A percentile compares a stretch with the other conserved stretches of the same genome.
Conservation (phyloP, 1,140 invertebrate species). For the Hydropsyche tenuis region DNA sequence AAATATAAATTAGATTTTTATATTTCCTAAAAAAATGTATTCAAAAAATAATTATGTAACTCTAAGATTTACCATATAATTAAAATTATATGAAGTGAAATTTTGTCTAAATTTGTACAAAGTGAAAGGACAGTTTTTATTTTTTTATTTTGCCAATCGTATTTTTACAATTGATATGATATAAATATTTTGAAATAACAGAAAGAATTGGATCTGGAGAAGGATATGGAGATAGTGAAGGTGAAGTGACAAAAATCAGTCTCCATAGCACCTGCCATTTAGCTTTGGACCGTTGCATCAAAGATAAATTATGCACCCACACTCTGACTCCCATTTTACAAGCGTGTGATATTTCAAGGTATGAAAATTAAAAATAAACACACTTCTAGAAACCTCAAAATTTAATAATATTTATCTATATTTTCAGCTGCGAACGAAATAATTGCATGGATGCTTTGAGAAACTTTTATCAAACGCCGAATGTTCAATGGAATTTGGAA, state of each 20-base stretch:
- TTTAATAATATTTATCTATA: not conserved
- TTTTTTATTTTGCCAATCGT: not conserved
- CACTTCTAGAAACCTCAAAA: not conserved
- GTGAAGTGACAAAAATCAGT: constrained; percentile 52
- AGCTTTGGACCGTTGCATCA: constrained; percentile 76
- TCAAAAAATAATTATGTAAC: too few relatives aligned
- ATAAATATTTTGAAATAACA: constrained; percentile 33
- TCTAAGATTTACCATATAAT: too few relatives aligned
- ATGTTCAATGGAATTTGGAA: constrained; percentile 81
- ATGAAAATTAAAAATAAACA: not conserved
- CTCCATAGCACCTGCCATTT: constrained; percentile 80
- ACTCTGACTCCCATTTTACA: constrained; percentile 80
- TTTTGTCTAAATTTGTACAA: too few relatives aligned
- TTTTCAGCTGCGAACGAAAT: constrained; percentile 73
- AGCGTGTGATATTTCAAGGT: constrained; percentile 72
- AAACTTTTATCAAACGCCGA: constrained; percentile 80
- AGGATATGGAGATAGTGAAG: constrained; percentile 57
- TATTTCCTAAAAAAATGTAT: too few relatives aligned
- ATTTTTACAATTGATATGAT: not conserved
- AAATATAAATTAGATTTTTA: too few relatives aligned
- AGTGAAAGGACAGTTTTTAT: constrained; percentile 19
- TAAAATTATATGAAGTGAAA: too few relatives aligned
- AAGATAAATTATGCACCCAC: constrained; percentile 76
- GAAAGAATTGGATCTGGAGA: constrained; percentile 43
- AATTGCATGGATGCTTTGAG: constrained; percentile 88